phyloP scores from a whole-genome alignment of 1,140 invertebrate genomes.

The Sweltsa coloradensis region DNA sequence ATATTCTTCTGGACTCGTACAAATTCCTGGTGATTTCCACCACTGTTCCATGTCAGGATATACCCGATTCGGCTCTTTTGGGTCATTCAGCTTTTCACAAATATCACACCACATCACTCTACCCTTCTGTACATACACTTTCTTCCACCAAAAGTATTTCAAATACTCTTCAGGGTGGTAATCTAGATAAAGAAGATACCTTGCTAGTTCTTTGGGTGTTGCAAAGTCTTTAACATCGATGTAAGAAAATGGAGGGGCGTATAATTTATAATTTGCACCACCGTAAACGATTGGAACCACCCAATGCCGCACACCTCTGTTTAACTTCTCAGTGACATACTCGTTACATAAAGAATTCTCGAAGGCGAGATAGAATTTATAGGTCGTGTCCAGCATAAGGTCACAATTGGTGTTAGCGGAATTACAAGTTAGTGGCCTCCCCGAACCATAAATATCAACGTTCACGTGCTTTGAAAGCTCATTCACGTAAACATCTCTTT shows the following conservation, averaged over 20 bases:
- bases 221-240: slow-evolving; percentile 27
- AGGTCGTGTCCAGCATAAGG: slow-evolving; percentile 16
- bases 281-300: slow-evolving; percentile 25
- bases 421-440: slow-evolving; percentile 22
- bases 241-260: slow-evolving; percentile 23
- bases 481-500: slow-evolving; percentile 31
- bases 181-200: slow-evolving; percentile 33
- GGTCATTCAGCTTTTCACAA: no score
- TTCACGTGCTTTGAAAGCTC: no score
- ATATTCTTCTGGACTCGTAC: no score
- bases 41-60: no score
- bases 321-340: slow-evolving; percentile 32
- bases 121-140: no score
- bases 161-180: slow-evolving; percentile 39
- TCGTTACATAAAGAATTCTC: slow-evolving; percentile 30
- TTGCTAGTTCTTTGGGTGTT: slow-evolving; percentile 22
- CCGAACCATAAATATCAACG: slow-evolving; percentile 42
- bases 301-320: slow-evolving; percentile 15
- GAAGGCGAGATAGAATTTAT: slow-evolving; percentile 30
- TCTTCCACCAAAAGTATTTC: slow-evolving; percentile 56
- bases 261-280: slow-evolving; percentile 16
- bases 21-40: no score
- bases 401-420: slow-evolving; percentile 17
- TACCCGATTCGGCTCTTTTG: no score
- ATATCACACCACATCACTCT: no score